Base-by-base conservation (phyloP, 2,888 invertebrate genomes). In the Drosophila mayaguana region DNA sequence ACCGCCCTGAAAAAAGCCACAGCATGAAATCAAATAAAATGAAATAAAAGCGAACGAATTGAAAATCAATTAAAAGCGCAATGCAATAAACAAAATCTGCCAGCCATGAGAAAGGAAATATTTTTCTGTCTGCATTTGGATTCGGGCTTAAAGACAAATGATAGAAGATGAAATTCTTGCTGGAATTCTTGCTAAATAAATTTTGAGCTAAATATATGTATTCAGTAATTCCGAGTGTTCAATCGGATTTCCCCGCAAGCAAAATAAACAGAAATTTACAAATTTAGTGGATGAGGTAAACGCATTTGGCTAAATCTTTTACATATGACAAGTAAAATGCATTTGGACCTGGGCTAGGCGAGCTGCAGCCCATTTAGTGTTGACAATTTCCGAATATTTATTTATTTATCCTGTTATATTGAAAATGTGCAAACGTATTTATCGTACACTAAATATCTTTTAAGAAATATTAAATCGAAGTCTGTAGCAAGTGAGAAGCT, bases 61-160 rank as follows among this genome's bases (percentile, higher is more conserved):
- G 40, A 5, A 67, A 71, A 80, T 75, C 81, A 83, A 83, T 88
- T 80, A 83, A 78, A 73, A 57, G 51, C 51, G 45, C 67, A 68
- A 38, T 40, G 54, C 65, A 70, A 67, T 70, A 60, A 42, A 56
- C 16, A 48, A 48, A 12, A 14, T 38, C 32, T 20, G 5, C 20
- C 20, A 36, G 22, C 43, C 16, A 14, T 25, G 38, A n/a, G n/a
- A 25, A 48, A 0, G 18, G 48, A 50, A 50, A 50, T 32, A 32
- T 32, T 32, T 32, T 50, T 32, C 11, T n/a, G 48, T 32, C 28
- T 48, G n/a, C 11, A 12, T n/a, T 54, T 20, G 51, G 6, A 18
- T 48, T 51, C 20, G 51, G 18, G 20, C 34, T 51, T 51, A 34
- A 34, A 16, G 51, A 51, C 51, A 51, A 51, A 34, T 51, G 51